Percentiles rank a stretch among this genome's conserved stretches.
Evolutionary conservation across 2,888 invertebrate species (phyloP).

Genomic region (Polyploca ridens): DNA sequence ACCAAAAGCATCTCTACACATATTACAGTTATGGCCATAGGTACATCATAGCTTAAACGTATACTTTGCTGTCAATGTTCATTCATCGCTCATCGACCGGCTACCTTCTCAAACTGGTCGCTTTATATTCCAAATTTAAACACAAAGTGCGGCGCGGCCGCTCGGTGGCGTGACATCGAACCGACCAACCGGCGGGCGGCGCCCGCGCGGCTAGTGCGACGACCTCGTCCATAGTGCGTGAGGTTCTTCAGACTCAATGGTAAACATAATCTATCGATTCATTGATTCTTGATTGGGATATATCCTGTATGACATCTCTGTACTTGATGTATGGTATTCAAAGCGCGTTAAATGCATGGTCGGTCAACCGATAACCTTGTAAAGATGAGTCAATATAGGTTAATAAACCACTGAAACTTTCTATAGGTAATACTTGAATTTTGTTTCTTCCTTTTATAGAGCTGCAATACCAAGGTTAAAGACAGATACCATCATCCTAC

Average conservation of each 20-base stretch:
- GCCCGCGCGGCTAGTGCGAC: constrained; percentile 57
- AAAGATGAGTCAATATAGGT: background rate
- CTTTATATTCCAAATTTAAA: constrained; percentile 76
- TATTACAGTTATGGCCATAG: constrained; percentile 14
- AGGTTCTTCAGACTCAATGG: constrained; percentile 6
- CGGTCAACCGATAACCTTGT: constrained; percentile 1
- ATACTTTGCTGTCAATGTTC: constrained; percentile 39
- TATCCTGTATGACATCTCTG: background rate
- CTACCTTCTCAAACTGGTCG: constrained; percentile 36
- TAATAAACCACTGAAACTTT: background rate
- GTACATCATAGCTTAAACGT: constrained; percentile 19
- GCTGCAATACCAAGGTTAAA: no score
- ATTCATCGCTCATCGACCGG: constrained; percentile 39
- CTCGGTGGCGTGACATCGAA: constrained; percentile 71
- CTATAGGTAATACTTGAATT: background rate
- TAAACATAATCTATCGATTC: constrained; percentile 15
- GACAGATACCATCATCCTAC: background rate
- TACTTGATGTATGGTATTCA: background rate
- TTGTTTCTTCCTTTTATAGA: background rate
- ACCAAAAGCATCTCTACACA: constrained; percentile 1
- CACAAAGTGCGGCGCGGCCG: constrained; percentile 46
- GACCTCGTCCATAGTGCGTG: constrained; percentile 55
- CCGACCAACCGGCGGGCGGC: constrained; percentile 62
- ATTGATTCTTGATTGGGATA: background rate
- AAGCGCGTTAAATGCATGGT: constrained; percentile 1